Evolutionary conservation across 1,140 invertebrate species (phyloP).

Genomic region (Dreissena polymorpha): DNA sequence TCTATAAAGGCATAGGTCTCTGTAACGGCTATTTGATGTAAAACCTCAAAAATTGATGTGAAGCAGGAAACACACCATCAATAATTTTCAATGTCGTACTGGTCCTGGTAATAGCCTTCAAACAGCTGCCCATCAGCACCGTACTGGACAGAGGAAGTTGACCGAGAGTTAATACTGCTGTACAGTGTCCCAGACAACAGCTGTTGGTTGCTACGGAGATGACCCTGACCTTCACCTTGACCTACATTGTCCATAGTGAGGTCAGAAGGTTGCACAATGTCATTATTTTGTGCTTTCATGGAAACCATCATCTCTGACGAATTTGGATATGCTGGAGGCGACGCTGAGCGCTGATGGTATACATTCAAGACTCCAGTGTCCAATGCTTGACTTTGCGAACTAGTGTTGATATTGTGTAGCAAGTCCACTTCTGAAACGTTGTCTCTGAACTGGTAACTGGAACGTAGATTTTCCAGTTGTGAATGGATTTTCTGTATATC

Average conservation of each 20-base stretch:
- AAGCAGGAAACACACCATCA: neutral
- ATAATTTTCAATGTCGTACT: constrained; percentile 55
- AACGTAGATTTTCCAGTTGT: constrained; percentile 28
- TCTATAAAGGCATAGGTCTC: too few relatives aligned
- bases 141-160: constrained; percentile 24
- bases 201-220: constrained; percentile 6
- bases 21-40: too few relatives aligned
- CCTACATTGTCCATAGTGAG: neutral
- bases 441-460: constrained; percentile 18
- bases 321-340: constrained; percentile 21
- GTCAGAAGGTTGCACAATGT: constrained; percentile 4
- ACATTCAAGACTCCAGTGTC: neutral
- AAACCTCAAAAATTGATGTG: too few relatives aligned
- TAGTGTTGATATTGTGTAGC: constrained; percentile 2
- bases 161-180: neutral
- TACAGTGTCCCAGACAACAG: constrained; percentile 21
- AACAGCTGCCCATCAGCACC: constrained; percentile 23
- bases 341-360: constrained; percentile 10
- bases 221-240: constrained; percentile 31
- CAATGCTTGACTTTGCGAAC: neutral
- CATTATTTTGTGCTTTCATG: neutral
- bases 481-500: constrained; percentile 12
- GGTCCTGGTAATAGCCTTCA: constrained; percentile 47
- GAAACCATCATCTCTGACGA: constrained; percentile 7
- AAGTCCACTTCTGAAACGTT: neutral